Evolutionary conservation across 2,888 invertebrate species (phyloP).

Genomic region (Biston betularia): DNA sequence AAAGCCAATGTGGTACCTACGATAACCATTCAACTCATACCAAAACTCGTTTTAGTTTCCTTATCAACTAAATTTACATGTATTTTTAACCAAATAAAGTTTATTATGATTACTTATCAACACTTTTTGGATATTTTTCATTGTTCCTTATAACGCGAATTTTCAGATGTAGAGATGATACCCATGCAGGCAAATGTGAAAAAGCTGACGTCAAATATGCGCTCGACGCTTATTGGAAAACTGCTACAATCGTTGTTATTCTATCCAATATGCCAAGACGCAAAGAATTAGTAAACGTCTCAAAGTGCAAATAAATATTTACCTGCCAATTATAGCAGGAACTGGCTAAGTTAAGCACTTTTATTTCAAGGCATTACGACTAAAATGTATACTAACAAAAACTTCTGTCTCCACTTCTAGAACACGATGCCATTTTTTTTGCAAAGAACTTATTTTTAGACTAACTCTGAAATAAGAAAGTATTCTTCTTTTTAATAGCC

Average conservation of each 20-base stretch:
- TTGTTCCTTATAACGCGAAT: background rate
- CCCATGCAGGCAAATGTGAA: background rate
- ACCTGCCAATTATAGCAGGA: conserved; percentile 15
- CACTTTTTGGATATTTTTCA: background rate
- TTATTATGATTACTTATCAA: too few species aligned
- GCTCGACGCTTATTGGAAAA: background rate
- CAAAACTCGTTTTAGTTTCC: too few species aligned
- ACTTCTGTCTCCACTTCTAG: too few species aligned
- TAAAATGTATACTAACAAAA: background rate
- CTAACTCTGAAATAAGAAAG: too few species aligned
- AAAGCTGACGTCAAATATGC: background rate
- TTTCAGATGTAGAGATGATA: background rate
- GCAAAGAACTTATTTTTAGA: too few species aligned
- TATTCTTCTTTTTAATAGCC: too few species aligned
- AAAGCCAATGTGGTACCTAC: too few species aligned
- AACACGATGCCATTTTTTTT: too few species aligned
- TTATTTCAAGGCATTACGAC: conserved; percentile 4
- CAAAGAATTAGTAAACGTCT: background rate
- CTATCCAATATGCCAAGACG: background rate
- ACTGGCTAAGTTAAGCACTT: background rate
- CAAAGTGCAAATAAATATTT: conserved; percentile 15
- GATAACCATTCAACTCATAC: too few species aligned
- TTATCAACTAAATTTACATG: too few species aligned
- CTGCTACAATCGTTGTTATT: background rate
- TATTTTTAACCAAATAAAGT: too few species aligned